These are phyloP conservation scores for Caenorhabditis zanzibari DNA, from an alignment of 2,888 invertebrate genomes.

Conservation along the genomic window DNA sequence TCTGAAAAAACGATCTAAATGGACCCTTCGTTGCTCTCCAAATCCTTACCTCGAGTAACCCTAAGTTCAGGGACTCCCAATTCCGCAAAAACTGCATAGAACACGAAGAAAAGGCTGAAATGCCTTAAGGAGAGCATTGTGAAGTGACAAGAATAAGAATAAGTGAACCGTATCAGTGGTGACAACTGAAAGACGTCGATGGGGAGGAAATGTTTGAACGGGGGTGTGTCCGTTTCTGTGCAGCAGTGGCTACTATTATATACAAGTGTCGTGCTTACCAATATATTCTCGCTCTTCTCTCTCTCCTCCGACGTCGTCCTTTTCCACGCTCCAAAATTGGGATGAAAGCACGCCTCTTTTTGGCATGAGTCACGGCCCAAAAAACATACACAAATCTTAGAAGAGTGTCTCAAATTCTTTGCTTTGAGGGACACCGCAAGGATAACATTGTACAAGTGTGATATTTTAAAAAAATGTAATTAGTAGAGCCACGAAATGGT, in stretches of 20 bases:
- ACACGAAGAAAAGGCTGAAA: neutral
- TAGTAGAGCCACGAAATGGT: conserved; percentile 8
- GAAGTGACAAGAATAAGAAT: neutral
- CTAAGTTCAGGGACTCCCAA: conserved; percentile 37
- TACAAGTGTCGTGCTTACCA: conserved; percentile 58
- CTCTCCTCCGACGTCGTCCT: conserved; percentile 48
- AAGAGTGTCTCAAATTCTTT: conserved; percentile 51
- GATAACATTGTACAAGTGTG: conserved; percentile 47
- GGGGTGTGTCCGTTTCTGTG: conserved; percentile 66
- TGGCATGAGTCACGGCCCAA: conserved; percentile 50
- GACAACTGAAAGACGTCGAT: conserved; percentile 33
- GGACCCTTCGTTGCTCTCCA: no score
- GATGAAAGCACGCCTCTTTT: conserved; percentile 60
- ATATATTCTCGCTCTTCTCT: conserved; percentile 52
- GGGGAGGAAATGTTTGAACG: conserved; percentile 53
- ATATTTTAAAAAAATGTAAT: conserved; percentile 15
- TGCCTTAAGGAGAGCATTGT: conserved; percentile 40
- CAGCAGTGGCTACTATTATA: conserved; percentile 63
- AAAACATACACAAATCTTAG: conserved; percentile 57
- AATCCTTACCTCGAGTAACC: conserved; percentile 38
- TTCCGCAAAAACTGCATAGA: neutral
- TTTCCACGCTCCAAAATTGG: conserved; percentile 62
- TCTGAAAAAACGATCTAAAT: no score
- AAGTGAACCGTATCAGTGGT: conserved; percentile 51
- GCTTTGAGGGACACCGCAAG: conserved; percentile 14